Evolutionary conservation across 2,888 invertebrate species (phyloP).

Genomic region (Furcula furcula): DNA sequence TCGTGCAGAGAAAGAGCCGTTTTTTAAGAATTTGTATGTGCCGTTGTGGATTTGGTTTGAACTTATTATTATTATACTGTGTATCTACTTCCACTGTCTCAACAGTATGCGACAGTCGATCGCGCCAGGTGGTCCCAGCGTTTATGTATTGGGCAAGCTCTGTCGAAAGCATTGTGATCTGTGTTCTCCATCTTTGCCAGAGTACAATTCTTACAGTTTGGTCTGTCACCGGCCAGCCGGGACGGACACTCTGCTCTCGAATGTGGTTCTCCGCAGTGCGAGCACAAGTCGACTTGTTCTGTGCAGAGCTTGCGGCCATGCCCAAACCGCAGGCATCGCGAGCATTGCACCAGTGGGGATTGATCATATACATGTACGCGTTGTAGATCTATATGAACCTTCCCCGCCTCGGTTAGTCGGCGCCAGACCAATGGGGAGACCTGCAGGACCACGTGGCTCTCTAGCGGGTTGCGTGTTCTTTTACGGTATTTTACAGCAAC

Average conservation of each 20-base stretch:
- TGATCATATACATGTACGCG: slow-evolving; percentile 9
- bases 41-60: too few relatives aligned
- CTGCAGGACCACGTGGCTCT: neutral
- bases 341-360: slow-evolving; percentile 19
- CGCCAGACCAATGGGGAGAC: slow-evolving; percentile 1
- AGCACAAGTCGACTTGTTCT: slow-evolving; percentile 11
- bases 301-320: slow-evolving; percentile 14
- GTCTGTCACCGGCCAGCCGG: neutral
- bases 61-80: too few relatives aligned
- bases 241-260: slow-evolving; percentile 5
- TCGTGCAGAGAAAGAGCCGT: too few relatives aligned
- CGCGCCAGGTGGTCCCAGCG: neutral
- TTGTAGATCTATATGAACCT: slow-evolving; percentile 5
- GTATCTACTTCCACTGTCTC: too few relatives aligned
- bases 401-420: neutral
- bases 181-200: neutral
- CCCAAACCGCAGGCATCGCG: slow-evolving; percentile 17
- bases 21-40: too few relatives aligned
- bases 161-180: slow-evolving; percentile 3
- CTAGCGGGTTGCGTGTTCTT: neutral
- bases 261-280: slow-evolving; percentile 22
- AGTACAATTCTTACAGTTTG: neutral
- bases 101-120: neutral
- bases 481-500: neutral
- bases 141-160: neutral